A percentile compares a stretch with the other conserved stretches of the same genome.
Conservation (phyloP, 2,888 invertebrate species). For the Heptascelio sp. region DNA sequence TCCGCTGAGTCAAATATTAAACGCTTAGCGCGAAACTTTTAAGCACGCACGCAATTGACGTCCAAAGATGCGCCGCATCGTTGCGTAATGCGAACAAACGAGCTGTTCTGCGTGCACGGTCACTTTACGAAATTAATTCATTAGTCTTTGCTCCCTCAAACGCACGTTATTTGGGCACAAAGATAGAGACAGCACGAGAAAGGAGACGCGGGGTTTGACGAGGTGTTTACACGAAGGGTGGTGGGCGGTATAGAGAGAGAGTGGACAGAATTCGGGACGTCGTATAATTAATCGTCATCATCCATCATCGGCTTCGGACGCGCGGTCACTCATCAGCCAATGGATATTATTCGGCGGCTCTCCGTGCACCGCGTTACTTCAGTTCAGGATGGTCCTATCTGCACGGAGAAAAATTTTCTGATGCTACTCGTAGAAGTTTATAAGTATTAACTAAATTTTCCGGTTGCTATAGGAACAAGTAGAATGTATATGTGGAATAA, state of each 20-base stretch:
- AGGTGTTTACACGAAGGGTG: slow-evolving; percentile 57
- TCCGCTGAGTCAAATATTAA: slow-evolving; percentile 38
- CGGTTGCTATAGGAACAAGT: no score
- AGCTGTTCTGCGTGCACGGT: slow-evolving; percentile 58
- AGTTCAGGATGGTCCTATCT: not conserved
- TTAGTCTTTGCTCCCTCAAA: slow-evolving; percentile 60
- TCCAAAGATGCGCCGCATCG: slow-evolving; percentile 62
- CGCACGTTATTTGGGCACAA: slow-evolving; percentile 56
- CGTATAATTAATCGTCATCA: slow-evolving; percentile 83
- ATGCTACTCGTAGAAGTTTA: no score
- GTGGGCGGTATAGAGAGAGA: slow-evolving; percentile 26
- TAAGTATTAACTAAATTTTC: no score
- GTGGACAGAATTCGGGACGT: slow-evolving; percentile 72
- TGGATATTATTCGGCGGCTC: slow-evolving; percentile 46
- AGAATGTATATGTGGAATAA: no score
- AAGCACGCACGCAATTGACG: slow-evolving; percentile 54
- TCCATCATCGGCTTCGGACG: slow-evolving; percentile 80
- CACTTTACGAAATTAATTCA: slow-evolving; percentile 70
- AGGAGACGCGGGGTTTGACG: slow-evolving; percentile 38
- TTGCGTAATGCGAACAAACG: slow-evolving; percentile 62
- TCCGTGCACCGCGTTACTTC: not conserved
- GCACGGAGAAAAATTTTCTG: no score
- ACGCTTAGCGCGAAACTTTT: slow-evolving; percentile 49
- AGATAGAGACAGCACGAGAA: slow-evolving; percentile 51
- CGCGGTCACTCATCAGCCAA: slow-evolving; percentile 75